Percentiles rank a stretch among this genome's conserved stretches.
phyloP scores from a whole-genome alignment of 1,140 invertebrate species.

The Cyrtorhinus lividipennis region DNA sequence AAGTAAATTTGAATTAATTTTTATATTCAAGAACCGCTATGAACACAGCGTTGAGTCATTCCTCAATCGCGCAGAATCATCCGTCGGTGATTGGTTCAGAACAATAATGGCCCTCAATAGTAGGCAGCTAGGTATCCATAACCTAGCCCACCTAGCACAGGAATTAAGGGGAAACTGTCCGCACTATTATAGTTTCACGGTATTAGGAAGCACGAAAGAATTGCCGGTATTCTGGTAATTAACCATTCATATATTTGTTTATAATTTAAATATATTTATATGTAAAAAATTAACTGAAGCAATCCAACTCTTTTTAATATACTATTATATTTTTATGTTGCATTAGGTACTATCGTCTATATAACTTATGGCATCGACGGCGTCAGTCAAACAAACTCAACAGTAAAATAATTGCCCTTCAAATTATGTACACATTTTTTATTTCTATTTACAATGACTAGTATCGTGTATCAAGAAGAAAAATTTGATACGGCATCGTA shows the following conservation, averaged over 20 bases:
- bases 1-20: no score
- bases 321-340: constrained; percentile 7
- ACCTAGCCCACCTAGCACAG: no score
- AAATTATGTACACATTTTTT: constrained; percentile 11
- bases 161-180: no score
- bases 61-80: no score
- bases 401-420: constrained; percentile 9
- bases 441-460: constrained; percentile 19
- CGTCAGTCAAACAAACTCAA: constrained; percentile 19
- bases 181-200: no score
- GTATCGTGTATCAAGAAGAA: constrained; percentile 11
- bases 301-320: constrained; percentile 7
- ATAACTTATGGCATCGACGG: constrained; percentile 18
- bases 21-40: no score
- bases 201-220: no score
- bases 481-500: not conserved
- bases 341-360: not conserved
- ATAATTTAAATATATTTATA: constrained; percentile 19
- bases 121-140: no score
- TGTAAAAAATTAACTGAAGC: constrained; percentile 18
- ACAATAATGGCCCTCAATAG: no score
- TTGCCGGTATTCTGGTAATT: constrained; percentile 1
- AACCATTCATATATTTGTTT: constrained; percentile 18
- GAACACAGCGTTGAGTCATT: no score
- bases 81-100: no score